phyloP scores from a whole-genome alignment of 2,113 vertebrate genomes.

The Callipepla californica region DNA sequence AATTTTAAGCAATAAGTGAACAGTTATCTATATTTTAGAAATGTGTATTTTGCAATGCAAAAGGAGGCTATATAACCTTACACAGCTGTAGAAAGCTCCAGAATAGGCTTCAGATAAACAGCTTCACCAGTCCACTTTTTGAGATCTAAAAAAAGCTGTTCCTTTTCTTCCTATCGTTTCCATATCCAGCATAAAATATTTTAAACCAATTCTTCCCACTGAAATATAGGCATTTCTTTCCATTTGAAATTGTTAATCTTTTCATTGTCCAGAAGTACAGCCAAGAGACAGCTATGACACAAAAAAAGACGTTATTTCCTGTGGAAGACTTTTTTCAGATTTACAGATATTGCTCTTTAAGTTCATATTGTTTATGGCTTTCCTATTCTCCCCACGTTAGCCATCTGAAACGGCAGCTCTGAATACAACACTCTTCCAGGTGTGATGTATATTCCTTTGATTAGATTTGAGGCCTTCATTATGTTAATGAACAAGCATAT shows the following conservation, averaged over 20 bases:
- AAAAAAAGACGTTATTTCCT: not conserved
- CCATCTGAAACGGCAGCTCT: not conserved
- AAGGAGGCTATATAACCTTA: not conserved
- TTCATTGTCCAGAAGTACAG: not conserved
- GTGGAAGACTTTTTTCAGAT: not conserved
- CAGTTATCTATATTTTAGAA: not conserved
- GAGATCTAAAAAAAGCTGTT: not conserved
- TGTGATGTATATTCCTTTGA: not conserved
- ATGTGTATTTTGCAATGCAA: not conserved
- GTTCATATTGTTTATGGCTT: not conserved
- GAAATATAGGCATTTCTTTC: not conserved
- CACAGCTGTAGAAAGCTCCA: not conserved
- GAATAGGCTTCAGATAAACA: not conserved
- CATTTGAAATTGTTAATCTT: not conserved
- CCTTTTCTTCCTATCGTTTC: not conserved
- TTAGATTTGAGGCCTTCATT: not conserved
- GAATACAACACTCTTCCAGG: not conserved
- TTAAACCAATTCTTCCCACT: not conserved
- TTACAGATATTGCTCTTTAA: not conserved
- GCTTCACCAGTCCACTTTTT: not conserved
- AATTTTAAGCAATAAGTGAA: not conserved
- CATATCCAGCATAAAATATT: not conserved
- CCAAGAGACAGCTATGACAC: not conserved
- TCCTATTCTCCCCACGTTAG: not conserved
- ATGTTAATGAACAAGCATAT: not conserved